A percentile compares a stretch with the other conserved stretches of the same genome.
Conservation (phyloP, 1,140 invertebrate genomes). For the Solenopsis invicta region DNA sequence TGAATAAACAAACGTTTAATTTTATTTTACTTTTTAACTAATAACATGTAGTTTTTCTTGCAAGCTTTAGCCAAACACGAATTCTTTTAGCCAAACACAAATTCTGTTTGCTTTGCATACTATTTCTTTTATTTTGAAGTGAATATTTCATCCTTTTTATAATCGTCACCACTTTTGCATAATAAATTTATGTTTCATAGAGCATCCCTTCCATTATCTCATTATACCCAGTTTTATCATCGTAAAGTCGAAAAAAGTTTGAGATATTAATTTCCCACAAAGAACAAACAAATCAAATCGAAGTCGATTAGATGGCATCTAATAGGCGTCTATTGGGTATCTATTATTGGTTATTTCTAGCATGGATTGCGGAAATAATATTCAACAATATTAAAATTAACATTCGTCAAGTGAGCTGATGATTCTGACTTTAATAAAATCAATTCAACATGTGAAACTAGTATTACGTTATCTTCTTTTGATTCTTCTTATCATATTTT, state of each 20-base stretch:
- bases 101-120: conserved; percentile 65
- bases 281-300: too few species aligned
- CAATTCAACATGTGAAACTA: conserved; percentile 18
- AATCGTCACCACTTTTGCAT: not conserved
- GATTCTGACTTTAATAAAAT: conserved; percentile 26
- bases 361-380: too few species aligned
- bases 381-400: not conserved
- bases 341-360: too few species aligned
- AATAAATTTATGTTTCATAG: not conserved
- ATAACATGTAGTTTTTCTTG: conserved; percentile 77
- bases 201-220: not conserved
- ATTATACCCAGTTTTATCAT: conserved; percentile 42
- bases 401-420: not conserved
- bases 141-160: conserved; percentile 26
- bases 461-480: not conserved
- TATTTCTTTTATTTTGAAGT: conserved; percentile 75
- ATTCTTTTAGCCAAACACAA: conserved; percentile 65
- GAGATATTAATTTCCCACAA: not conserved
- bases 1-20: conserved; percentile 26
- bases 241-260: conserved; percentile 38
- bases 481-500: conserved; percentile 29
- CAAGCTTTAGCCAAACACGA: conserved; percentile 77
- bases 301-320: too few species aligned
- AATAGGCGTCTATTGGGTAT: too few species aligned
- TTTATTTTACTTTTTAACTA: conserved; percentile 80